phyloP scores from a whole-genome alignment of 2,888 invertebrate species.

The Acanthosepion pharaonis region DNA sequence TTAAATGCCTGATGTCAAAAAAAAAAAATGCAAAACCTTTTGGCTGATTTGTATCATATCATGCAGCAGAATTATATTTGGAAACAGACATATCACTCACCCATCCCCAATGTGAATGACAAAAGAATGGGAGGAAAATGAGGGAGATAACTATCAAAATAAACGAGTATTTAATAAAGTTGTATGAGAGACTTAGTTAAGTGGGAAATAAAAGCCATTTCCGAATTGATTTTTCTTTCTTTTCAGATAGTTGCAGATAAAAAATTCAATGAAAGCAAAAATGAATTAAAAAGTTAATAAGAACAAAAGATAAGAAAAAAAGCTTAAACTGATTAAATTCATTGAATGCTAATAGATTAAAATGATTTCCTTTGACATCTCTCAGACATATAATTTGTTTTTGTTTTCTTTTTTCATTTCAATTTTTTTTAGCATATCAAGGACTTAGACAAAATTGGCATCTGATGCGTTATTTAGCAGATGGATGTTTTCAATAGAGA shows the following conservation, averaged over 20 bases:
- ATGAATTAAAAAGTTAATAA: not conserved
- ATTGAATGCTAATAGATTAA: conserved; percentile 9
- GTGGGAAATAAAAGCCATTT: not conserved
- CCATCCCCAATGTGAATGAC: not conserved
- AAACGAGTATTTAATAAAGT: conserved; percentile 33
- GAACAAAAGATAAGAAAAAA: not conserved
- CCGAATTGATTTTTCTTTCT: conserved; percentile 9
- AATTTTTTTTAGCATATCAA: conserved; percentile 2
- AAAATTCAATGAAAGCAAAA: not conserved
- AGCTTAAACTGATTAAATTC: conserved; percentile 33
- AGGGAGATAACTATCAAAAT: not conserved
- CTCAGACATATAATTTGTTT: not conserved
- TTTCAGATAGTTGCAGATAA: not conserved
- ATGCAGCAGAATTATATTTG: not conserved
- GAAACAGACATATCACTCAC: not conserved
- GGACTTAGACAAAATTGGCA: not conserved
- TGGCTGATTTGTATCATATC: conserved; percentile 4
- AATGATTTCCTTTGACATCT: conserved; percentile 9
- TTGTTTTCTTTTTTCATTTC: not conserved
- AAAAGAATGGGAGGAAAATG: not conserved
- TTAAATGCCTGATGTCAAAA: not conserved
- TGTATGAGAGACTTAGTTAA: not conserved
- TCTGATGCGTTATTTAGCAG: not conserved
- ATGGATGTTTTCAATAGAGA: not conserved
- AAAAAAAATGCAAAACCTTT: not conserved